Evolutionary conservation across 2,888 invertebrate genomes (phyloP).

Genomic region (Drosophila siamana): DNA sequence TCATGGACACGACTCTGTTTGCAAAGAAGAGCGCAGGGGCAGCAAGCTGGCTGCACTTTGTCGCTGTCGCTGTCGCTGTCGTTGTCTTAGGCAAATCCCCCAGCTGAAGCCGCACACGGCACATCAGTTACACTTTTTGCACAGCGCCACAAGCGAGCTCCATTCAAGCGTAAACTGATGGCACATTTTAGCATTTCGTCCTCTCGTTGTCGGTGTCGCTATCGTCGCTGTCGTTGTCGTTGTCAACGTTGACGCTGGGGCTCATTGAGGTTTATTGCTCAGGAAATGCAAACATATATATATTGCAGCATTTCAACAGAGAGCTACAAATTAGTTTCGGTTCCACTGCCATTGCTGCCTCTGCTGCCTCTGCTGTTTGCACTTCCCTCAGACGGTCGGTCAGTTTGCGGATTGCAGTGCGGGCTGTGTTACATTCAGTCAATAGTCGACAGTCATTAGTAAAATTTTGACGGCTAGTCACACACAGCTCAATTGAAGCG

Average conservation of each 20-base stretch:
- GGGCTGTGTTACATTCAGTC: slow-evolving; percentile 9
- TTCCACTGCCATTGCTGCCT: slow-evolving; percentile 35
- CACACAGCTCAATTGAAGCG: slow-evolving; percentile 55
- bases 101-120: slow-evolving; percentile 38
- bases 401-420: neutral
- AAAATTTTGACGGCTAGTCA: slow-evolving; percentile 55
- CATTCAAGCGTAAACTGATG: slow-evolving; percentile 62
- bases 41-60: slow-evolving; percentile 44
- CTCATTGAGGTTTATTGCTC: slow-evolving; percentile 76
- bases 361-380: slow-evolving; percentile 19
- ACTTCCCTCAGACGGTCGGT: slow-evolving; percentile 6
- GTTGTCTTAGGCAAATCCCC: slow-evolving; percentile 46
- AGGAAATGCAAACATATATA: slow-evolving; percentile 74
- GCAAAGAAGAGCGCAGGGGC: neutral
- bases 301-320: slow-evolving; percentile 61
- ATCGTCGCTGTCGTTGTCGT: slow-evolving; percentile 21
- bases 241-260: slow-evolving; percentile 40
- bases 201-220: slow-evolving; percentile 26
- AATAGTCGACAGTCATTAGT: slow-evolving; percentile 68
- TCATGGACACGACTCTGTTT: slow-evolving; percentile 13
- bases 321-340: slow-evolving; percentile 63
- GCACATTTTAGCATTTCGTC: slow-evolving; percentile 70
- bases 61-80: slow-evolving; percentile 51
- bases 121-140: slow-evolving; percentile 37
- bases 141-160: slow-evolving; percentile 15